phyloP scores from a whole-genome alignment of 1,140 invertebrate genomes.

The Zaprionus gabonicus region DNA sequence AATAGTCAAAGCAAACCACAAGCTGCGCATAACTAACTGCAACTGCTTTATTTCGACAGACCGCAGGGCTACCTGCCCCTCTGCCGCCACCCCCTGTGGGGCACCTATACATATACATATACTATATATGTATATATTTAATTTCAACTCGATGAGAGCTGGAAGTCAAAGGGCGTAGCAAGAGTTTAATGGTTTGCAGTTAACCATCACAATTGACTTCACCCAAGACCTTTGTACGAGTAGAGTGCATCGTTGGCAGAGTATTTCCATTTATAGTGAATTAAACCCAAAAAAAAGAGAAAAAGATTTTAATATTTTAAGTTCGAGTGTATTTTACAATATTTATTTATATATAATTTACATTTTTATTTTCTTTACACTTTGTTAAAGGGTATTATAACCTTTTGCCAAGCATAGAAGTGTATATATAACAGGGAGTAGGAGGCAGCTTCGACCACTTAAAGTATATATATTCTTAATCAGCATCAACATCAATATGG shows the following conservation, averaged over 20 bases:
- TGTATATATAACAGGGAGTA: too few species aligned
- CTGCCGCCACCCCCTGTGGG: neutral
- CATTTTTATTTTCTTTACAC: too few species aligned
- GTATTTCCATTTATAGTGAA: too few species aligned
- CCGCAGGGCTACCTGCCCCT: slow-evolving; percentile 45
- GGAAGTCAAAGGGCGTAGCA: slow-evolving; percentile 10
- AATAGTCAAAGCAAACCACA: slow-evolving; percentile 80
- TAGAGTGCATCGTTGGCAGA: neutral
- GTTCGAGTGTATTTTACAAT: too few species aligned
- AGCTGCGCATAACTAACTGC: slow-evolving; percentile 79
- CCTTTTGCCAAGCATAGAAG: too few species aligned
- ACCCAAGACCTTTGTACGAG: neutral
- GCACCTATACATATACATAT: slow-evolving; percentile 38
- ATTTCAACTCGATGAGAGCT: slow-evolving; percentile 47
- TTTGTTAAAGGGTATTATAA: too few species aligned
- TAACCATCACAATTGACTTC: neutral
- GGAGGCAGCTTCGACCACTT: too few species aligned
- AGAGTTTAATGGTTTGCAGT: neutral
- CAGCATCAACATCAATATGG: too few species aligned
- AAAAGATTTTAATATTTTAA: too few species aligned
- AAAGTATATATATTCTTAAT: too few species aligned
- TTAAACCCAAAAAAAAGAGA: too few species aligned
- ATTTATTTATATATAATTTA: too few species aligned
- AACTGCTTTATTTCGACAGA: slow-evolving; percentile 75
- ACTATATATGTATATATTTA: slow-evolving; percentile 39